A percentile compares a stretch with the other conserved stretches of the same genome.
Evolutionary conservation across 1,140 invertebrate genomes (phyloP).

Genomic region (Pantala flavescens): DNA sequence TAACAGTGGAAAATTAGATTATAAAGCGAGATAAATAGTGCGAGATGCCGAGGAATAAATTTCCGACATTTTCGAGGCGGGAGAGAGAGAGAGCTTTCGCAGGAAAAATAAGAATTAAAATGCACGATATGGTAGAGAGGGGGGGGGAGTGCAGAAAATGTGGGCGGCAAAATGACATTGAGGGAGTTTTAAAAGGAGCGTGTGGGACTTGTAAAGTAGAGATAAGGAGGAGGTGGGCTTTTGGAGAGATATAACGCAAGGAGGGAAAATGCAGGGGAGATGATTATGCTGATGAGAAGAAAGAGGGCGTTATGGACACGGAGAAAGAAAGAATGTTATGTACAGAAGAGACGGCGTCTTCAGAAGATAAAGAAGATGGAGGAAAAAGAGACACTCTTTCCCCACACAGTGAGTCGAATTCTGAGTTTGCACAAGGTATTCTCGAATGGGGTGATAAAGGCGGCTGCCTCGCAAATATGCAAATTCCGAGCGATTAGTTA

Average conservation of each 20-base stretch:
- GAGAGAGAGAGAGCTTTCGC: no score
- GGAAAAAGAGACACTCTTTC: not conserved
- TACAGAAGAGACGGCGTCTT: not conserved
- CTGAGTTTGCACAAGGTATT: not conserved
- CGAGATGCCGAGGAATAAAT: not conserved
- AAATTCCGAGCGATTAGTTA: constrained; percentile 9
- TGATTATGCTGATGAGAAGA: constrained; percentile 1
- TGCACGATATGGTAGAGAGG: no score
- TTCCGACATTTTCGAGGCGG: no score
- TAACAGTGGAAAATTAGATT: no score
- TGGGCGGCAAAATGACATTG: no score
- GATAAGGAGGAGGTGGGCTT: not conserved
- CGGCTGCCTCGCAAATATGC: not conserved
- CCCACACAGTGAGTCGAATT: not conserved
- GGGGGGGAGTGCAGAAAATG: no score
- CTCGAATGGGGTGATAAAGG: not conserved
- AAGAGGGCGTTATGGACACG: not conserved
- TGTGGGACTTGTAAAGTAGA: not conserved
- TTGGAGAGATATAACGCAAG: not conserved
- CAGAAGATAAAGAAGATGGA: not conserved
- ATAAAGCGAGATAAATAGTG: not conserved
- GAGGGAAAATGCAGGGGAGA: not conserved
- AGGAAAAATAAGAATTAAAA: no score
- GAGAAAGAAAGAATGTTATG: not conserved
- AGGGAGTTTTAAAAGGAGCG: not conserved